Percentiles rank a stretch among this genome's conserved stretches.
Evolutionary conservation across 92 coral and sea anemone genomes (phyloP).

Genomic region (Epizoanthus fatuus): DNA sequence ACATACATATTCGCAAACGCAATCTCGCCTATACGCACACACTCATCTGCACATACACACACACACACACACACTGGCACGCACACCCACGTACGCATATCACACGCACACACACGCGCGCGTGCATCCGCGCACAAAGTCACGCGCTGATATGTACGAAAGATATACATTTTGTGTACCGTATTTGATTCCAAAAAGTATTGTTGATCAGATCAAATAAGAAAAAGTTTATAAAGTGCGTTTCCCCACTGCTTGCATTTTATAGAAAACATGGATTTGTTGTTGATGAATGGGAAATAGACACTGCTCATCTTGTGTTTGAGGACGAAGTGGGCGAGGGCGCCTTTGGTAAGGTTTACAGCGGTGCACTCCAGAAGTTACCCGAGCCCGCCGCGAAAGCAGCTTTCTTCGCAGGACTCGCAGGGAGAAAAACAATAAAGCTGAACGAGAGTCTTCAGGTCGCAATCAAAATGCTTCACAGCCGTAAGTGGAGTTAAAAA

Average conservation of each 20-base stretch:
- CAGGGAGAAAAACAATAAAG: conserved; percentile 7
- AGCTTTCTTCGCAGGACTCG: conserved; percentile 29
- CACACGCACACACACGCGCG: too few relatives aligned
- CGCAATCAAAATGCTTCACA: conserved; percentile 35
- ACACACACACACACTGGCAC: too few relatives aligned
- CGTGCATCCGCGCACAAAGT: too few relatives aligned
- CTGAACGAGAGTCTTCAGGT: conserved; percentile 17
- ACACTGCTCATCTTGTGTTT: conserved; percentile 8
- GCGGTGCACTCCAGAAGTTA: conserved; percentile 14
- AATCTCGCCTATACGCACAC: too few relatives aligned
- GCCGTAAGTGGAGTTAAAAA: conserved; percentile 17
- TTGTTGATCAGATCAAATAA: too few relatives aligned
- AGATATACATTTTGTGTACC: too few relatives aligned
- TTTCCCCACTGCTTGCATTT: not conserved
- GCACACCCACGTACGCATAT: too few relatives aligned
- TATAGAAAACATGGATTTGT: conserved; percentile 28
- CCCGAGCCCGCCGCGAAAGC: conserved; percentile 41
- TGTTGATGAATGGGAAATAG: conserved; percentile 40
- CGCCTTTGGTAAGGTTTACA: conserved; percentile 44
- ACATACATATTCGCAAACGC: too few relatives aligned
- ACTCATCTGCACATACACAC: too few relatives aligned
- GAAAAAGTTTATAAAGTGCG: too few relatives aligned
- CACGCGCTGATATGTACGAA: too few relatives aligned
- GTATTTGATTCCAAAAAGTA: too few relatives aligned
- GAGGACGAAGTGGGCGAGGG: conserved; percentile 43